phyloP scores from a whole-genome alignment of 2,797 vertebrate genomes.

The Pogonophryne albipinna region DNA sequence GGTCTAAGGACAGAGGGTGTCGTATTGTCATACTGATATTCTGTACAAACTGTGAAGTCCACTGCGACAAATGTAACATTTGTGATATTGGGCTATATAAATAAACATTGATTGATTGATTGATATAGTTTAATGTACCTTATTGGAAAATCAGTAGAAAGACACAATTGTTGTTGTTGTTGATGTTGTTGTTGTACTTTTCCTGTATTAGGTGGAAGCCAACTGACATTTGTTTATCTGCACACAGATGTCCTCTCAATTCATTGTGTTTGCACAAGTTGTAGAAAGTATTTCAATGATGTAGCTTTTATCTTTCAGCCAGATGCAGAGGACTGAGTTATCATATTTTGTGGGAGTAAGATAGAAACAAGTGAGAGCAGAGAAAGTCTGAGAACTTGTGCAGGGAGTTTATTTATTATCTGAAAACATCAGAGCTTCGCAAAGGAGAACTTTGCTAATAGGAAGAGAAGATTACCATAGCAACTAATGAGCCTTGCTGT shows the following conservation, averaged over 20 bases:
- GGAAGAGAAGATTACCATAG: conserved; percentile 8
- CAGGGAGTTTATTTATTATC: neutral
- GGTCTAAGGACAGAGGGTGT: too few species aligned
- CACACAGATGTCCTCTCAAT: conserved; percentile 40
- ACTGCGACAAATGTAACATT: too few species aligned
- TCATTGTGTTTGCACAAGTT: conserved; percentile 15
- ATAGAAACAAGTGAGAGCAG: neutral
- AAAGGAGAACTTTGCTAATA: neutral
- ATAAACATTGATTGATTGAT: too few species aligned
- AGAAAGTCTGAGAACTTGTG: neutral
- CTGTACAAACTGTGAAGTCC: too few species aligned
- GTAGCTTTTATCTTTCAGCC: conserved; percentile 43
- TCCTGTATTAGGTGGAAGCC: neutral
- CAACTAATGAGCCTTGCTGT: conserved; percentile 1
- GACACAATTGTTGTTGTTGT: neutral
- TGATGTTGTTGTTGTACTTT: neutral
- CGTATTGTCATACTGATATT: too few species aligned
- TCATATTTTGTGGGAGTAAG: neutral
- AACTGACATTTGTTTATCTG: conserved; percentile 52
- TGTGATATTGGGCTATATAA: too few species aligned
- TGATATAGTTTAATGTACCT: neutral
- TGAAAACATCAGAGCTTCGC: neutral
- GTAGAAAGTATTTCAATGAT: conserved; percentile 10
- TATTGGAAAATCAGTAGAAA: neutral
- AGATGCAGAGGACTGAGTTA: conserved; percentile 7